Base-by-base conservation (phyloP, 2,113 vertebrate species). In the Lepidiolamprologus cunningtoni region DNA sequence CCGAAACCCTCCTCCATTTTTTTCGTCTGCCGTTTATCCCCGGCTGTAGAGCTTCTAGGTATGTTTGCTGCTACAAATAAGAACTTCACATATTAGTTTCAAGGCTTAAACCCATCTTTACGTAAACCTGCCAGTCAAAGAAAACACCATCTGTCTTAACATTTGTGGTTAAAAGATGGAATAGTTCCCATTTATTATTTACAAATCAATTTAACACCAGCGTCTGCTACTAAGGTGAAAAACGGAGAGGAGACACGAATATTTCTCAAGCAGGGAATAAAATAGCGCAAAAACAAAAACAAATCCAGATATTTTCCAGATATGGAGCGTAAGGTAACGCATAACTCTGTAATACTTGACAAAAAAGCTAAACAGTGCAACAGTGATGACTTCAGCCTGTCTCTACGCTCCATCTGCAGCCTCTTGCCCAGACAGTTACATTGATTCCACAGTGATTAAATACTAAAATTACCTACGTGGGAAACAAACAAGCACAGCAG, bases 41-140 rank as follows among this genome's bases (percentile, higher is more conserved):
- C 82, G 91, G 89, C 89, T 86, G 80, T 95, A 95, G 95, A 95
- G 87, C 92, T 96, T 84, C 89, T 96, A 92, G 95, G 95, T 96
- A 95, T 82, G 95, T 96, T 35, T 82, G 85, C 81, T 88, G 26
- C 19, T 52, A 21, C 33, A 13, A 83, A 47, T 73, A 8, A 63
- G 19, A 86, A 47, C 68, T 52, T 84, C 57, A 82, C 23, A 2
- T 76, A 7, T 63, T 37, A 12, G 10, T 76, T 83, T 50, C 63
- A 73, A 68, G 19, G 80, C 81, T 86, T 53, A 33, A 68, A 37
- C 17, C 85, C 89, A 83, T 80, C 81, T 21, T 78, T 50, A 78
- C 2, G 11, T 57, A 35, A 85, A 86, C 16, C 88, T 93, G 85
- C 78, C 83, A 85, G 42, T 91, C 66, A 86, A 86, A 80, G 6